These are phyloP conservation scores for Bryconaethiops microstoma DNA, from an alignment of 2,797 vertebrate species.

Conservation along the genomic window DNA sequence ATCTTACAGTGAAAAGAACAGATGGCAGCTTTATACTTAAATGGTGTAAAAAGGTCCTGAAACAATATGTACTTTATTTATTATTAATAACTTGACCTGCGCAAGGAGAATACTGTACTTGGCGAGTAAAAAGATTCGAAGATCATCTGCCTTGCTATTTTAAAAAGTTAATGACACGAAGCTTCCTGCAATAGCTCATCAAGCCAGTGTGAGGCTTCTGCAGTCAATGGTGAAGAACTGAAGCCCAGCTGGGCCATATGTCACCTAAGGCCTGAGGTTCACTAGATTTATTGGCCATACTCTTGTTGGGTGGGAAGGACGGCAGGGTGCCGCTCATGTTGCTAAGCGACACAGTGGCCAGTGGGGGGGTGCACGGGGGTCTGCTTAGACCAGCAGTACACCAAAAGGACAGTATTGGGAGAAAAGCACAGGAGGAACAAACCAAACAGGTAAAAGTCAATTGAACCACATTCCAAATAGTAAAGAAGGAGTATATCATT, in stretches of 20 bases:
- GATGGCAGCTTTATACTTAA: no score
- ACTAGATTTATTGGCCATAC: conserved; percentile 2
- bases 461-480: neutral
- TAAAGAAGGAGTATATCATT: no score
- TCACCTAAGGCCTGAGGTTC: conserved; percentile 17
- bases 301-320: neutral
- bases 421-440: neutral
- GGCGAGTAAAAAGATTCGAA: neutral
- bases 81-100: neutral
- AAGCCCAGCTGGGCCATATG: conserved; percentile 38
- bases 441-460: neutral
- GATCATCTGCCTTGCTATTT: neutral
- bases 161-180: neutral
- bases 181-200: neutral
- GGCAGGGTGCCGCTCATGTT: conserved; percentile 13
- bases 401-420: neutral
- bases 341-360: conserved; percentile 1
- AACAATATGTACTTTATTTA: no score
- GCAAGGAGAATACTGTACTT: neutral
- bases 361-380: neutral
- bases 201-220: conserved; percentile 2
- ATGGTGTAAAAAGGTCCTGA: no score
- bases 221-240: conserved; percentile 1
- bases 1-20: no score
- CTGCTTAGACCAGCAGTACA: conserved; percentile 10